A percentile compares a stretch with the other conserved stretches of the same genome.
Evolutionary conservation across 2,888 invertebrate genomes (phyloP).

Genomic region (Phrixothrix hirtus): DNA sequence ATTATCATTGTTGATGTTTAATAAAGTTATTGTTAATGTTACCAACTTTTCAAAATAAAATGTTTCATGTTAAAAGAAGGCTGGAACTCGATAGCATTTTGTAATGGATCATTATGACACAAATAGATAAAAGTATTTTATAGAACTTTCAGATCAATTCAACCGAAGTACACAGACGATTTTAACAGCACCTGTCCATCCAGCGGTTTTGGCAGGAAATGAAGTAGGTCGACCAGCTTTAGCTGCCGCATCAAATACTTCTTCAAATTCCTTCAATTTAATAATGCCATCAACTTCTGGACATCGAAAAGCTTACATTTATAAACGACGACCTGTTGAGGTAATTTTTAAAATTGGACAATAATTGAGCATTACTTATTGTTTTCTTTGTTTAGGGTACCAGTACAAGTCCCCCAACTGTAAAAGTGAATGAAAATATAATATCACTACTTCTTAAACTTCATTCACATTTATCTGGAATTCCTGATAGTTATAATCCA

Average conservation of each 20-base stretch:
- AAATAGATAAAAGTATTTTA: no score
- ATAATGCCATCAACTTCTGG: conserved; percentile 55
- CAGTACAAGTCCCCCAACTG: conserved; percentile 46
- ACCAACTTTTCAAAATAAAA: no score
- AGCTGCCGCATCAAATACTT: conserved; percentile 29
- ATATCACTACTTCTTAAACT: conserved; percentile 86
- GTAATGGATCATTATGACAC: no score
- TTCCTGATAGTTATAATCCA: conserved; percentile 73
- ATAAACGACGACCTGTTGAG: conserved; percentile 44
- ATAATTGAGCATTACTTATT: conserved; percentile 1
- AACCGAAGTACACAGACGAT: conserved; percentile 1
- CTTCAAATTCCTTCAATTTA: conserved; percentile 38
- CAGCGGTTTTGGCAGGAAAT: conserved; percentile 50
- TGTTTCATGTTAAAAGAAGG: no score
- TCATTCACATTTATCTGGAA: conserved; percentile 85
- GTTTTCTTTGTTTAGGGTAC: conserved; percentile 35
- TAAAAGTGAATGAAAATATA: conserved; percentile 79
- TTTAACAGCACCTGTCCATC: conserved; percentile 38
- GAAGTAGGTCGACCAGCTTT: conserved; percentile 41
- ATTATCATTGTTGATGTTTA: no score
- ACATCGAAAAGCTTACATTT: conserved; percentile 35
- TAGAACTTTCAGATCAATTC: not conserved
- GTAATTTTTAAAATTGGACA: conserved; percentile 35
- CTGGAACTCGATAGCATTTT: no score
- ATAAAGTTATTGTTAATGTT: no score